Evolutionary conservation across 2,113 vertebrate species (phyloP).

Genomic region (Syngnathoides biaculeatus): DNA sequence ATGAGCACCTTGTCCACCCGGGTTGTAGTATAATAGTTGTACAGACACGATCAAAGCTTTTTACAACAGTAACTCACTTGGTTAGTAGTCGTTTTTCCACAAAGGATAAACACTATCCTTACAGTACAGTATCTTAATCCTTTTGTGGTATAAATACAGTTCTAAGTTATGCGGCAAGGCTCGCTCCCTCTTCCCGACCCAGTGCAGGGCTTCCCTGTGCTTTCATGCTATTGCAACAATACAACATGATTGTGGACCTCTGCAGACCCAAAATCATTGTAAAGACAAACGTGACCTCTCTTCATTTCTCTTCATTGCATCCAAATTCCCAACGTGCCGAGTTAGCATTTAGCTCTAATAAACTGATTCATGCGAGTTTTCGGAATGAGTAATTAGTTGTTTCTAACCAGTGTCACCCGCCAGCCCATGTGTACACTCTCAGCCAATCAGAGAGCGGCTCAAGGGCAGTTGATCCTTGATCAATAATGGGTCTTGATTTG

Average conservation of each 20-base stretch:
- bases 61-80: too few species aligned
- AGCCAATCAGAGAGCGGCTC: conserved; percentile 48
- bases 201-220: too few species aligned
- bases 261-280: neutral
- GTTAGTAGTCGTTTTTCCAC: too few species aligned
- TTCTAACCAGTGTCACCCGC: neutral
- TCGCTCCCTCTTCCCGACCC: too few species aligned
- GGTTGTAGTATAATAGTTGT: too few species aligned
- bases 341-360: neutral
- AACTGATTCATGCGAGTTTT: neutral
- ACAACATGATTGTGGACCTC: neutral
- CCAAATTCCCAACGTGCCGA: neutral
- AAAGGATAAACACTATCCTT: too few species aligned
- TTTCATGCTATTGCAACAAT: neutral
- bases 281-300: neutral
- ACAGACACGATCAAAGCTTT: too few species aligned
- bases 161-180: too few species aligned
- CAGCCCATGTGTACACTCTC: conserved; percentile 17
- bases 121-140: too few species aligned
- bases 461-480: conserved; percentile 58
- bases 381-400: conserved; percentile 21
- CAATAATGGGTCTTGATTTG: conserved; percentile 61
- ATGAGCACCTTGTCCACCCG: too few species aligned
- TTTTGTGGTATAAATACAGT: too few species aligned
- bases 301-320: neutral